Evolutionary conservation across 2,797 vertebrate species (phyloP), one percentile per base, ranked within the genome.

Genomic region (Chromobotia macracanthus): DNA sequence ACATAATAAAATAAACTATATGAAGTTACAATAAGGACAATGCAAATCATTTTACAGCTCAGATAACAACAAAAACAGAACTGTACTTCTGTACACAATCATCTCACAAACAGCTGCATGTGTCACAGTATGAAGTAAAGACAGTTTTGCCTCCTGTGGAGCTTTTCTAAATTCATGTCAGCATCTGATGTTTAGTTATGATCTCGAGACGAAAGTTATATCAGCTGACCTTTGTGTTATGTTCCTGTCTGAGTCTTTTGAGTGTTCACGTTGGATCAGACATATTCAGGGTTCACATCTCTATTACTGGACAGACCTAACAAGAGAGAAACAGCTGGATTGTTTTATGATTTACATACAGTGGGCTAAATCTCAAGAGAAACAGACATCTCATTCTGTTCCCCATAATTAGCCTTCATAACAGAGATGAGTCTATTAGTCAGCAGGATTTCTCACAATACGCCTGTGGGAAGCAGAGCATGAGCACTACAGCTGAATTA

Each of bases 321-420:
- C 73, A 65, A 77, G 65, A 72, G 61, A 48, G 16, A 75, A 72
- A 60, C 63, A 44, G 53, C n/a, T n/a, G n/a, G n/a, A 44, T 48
- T 72, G 46, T 75, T 25, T 60, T 51, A 51, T 80, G 53, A 74
- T 55, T 75, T 74, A 72, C 72, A 72, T 48, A 55, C 84, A 46
- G 21, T 41, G 51, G 21, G 44, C 71, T 75, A 82, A 79, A 83
- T 72, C 79, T 66, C 73, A 46, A 82, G 74, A 67, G 63, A 75
- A 60, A 80, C 83, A 84, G 66, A 86, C 63, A 85, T 82, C 77
- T 79, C 88, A 86, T 81, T 64, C 85, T 71, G 84, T 82, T 86
- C 82, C 81, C 82, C 66, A 84, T 83, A 90, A 85, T 88, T 85
- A 83, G 23, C 74, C 67, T 63, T 63, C 70, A 82, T 77, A 81